Base-by-base conservation (phyloP, 2,797 vertebrate species). In the Dendrocincla fuliginosa region DNA sequence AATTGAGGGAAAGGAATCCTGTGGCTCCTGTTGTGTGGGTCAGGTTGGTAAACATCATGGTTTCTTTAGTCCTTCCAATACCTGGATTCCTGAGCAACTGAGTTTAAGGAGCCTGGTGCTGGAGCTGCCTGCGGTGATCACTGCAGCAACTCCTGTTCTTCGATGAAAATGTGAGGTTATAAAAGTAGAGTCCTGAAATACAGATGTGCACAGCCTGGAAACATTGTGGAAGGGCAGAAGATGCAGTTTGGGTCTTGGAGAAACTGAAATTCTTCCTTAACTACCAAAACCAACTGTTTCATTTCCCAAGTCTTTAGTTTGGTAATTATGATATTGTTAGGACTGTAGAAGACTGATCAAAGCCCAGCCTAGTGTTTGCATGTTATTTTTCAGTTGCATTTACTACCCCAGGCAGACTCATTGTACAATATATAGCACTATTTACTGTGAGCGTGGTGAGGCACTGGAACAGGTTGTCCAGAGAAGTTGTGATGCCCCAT, bases 31-130 rank as follows among this genome's bases (percentile, higher is more conserved):
- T 8, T n/a, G 24, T 15, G 24, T 24, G 24, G 15, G 22, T 22
- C 42, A 57, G 50, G 13, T 14, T 52, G 30, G n/a, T 15, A 37
- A 55, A 33, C 2, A 25, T 5, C 42, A 37, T 0, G 0, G 16
- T 57, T 80, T 83, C 1, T 1, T 81, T 41, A 28, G 24, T 1
- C 14, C 20, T 42, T 83, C 37, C 56, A 30, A 13, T 47, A 11
- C 7, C 33, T 77, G 70, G 19, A 27, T 56, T 77, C 60, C 53
- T 60, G 60, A 67, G 55, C 1, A 6, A 50, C 23, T 28, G 56
- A 13, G 4, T 32, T 35, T 65, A 15, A 0, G 0, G 24, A 67
- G 52, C 23, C 44, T 32, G 14, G 15, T 1, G 2, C 35, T 53
- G 83, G 55, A 44, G 7, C 49, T 83, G 35, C 25, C 25, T 13